Evolutionary conservation across 2,797 vertebrate species (phyloP).

Genomic region (Staurois parvus): DNA sequence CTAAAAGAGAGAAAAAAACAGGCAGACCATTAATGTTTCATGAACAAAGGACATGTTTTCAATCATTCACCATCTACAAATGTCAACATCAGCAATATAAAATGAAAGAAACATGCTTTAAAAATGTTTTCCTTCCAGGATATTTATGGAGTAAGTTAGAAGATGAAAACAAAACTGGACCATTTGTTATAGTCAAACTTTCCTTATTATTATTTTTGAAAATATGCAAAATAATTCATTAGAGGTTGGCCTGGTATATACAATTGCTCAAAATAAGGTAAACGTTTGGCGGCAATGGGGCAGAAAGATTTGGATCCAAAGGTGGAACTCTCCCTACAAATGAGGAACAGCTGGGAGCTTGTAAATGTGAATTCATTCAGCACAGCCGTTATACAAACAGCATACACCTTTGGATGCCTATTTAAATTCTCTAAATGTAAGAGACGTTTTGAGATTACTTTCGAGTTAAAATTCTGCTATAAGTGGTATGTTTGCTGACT

Average conservation of each 20-base stretch:
- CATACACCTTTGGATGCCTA: constrained; percentile 1
- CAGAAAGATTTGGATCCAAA: not conserved
- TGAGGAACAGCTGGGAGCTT: no score
- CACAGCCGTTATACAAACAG: not conserved
- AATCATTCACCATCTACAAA: not conserved
- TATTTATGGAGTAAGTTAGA: not conserved
- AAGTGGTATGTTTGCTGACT: constrained; percentile 51
- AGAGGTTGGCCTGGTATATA: not conserved
- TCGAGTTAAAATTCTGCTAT: constrained; percentile 18
- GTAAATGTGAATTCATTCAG: not conserved
- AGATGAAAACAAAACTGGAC: not conserved
- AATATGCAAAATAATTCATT: not conserved
- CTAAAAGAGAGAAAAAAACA: not conserved
- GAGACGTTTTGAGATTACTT: constrained; percentile 15
- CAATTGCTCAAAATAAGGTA: not conserved
- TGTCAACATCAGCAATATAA: not conserved
- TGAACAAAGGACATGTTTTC: not conserved
- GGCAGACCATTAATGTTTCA: not conserved
- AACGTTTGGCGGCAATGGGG: not conserved
- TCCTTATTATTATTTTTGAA: not conserved
- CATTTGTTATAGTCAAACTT: not conserved
- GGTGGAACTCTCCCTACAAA: not conserved
- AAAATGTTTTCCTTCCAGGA: not conserved
- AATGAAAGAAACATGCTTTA: no score
- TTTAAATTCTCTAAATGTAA: constrained; percentile 19